Evolutionary conservation across 2,888 invertebrate species (phyloP), one percentile per base, ranked within the genome.

Genomic region (Standfussiana lucernea): DNA sequence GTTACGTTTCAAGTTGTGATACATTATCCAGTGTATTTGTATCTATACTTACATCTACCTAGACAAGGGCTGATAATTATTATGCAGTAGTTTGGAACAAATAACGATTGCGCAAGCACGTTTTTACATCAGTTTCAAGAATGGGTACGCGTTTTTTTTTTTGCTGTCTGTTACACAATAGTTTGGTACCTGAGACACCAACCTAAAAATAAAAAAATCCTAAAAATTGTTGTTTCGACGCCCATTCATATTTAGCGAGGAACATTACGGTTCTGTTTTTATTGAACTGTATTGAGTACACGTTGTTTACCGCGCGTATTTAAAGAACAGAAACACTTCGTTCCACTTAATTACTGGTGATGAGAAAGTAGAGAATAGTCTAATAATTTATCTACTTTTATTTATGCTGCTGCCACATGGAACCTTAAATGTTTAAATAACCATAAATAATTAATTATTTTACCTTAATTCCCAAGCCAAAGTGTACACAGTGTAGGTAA

Each of bases 181-280:
- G 40, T 77, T 68, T 82, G 77, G 68, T 79, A 79, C 79, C 79
- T 77, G 82, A 53, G 67, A 62, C 21, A 61, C 53, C 40, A 56
- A 37, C 13, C 45, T 42, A 37, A 50, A 68, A 68, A 32, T 32
- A 28, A 75, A 56, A 18, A 28, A 62, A 53, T 18, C 6, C 21
- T 18, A 18, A 72, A 40, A 71, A 24, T 45, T 53, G 37, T 42
- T 42, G 18, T 64, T 82, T n/a, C 47, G 59, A 65, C 11, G 13
- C 37, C 59, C 65, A 83, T 77, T 80, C 78, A 83, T 77, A 56
- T 64, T 75, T 45, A 68, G 35, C 35, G 18, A n/a, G 47, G 15
- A 56, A 82, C 64, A 66, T 61, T 47, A 70, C 35, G 59, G 79
- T 66, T 7, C 53, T 40, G 24, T 70, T 66, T 80, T 79, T 77